Conservation (phyloP, 1,140 invertebrate genomes). For the Phymastichus coffea region DNA sequence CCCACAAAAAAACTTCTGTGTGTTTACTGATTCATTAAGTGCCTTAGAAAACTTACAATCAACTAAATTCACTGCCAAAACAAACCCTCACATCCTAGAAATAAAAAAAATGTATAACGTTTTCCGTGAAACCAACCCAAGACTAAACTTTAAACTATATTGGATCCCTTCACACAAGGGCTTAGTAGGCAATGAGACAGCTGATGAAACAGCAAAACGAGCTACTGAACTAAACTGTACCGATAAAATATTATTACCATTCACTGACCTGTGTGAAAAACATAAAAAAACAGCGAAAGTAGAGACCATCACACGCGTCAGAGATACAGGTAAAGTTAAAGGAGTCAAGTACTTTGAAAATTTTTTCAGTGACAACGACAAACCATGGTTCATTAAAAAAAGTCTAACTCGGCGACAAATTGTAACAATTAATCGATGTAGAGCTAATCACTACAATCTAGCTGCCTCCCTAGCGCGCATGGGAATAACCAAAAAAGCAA, state of each 20-base stretch:
- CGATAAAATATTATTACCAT: neutral
- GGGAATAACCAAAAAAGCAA: no score
- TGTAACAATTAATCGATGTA: no score
- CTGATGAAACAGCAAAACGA: neutral
- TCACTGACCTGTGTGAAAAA: no score
- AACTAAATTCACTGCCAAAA: neutral
- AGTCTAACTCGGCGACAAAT: no score
- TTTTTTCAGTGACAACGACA: neutral
- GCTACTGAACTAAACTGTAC: neutral
- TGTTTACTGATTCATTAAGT: neutral
- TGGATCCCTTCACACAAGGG: neutral
- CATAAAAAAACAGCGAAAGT: neutral
- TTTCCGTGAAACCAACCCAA: neutral
- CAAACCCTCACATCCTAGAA: neutral
- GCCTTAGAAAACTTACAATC: neutral
- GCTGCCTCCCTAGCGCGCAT: no score
- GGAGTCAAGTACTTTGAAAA: neutral
- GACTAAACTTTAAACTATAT: neutral
- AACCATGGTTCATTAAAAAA: no score
- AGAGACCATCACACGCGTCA: neutral
- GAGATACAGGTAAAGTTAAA: neutral
- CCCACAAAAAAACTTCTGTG: neutral
- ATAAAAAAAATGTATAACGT: neutral
- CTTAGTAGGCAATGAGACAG: neutral
- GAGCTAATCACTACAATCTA: no score